These are phyloP conservation scores for Agrenia bidenticulata DNA, from an alignment of 2,888 invertebrate species.

Conservation along the genomic window DNA sequence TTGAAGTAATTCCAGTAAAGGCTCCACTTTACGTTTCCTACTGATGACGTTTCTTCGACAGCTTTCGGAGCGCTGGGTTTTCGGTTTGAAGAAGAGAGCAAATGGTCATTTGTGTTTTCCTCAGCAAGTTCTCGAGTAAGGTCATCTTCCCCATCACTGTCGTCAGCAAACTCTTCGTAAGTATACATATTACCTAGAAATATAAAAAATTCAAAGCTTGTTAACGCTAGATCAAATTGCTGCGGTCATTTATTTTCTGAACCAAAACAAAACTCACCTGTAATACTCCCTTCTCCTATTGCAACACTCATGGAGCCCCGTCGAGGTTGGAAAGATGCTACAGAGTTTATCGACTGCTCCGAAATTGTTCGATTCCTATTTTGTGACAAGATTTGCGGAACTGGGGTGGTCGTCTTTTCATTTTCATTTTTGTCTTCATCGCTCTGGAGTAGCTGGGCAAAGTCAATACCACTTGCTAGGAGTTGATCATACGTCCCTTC, in stretches of 20 bases:
- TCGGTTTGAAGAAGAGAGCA: no score
- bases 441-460: constrained; percentile 68
- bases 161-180: constrained; percentile 14
- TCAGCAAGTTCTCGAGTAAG: background rate
- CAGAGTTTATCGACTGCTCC: constrained; percentile 17
- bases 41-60: constrained; percentile 65
- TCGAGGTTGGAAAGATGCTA: constrained; percentile 7
- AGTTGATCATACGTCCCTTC: constrained; percentile 69
- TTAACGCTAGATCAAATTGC: background rate
- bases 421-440: constrained; percentile 21
- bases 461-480: constrained; percentile 72
- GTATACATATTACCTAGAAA: constrained; percentile 18
- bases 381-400: background rate
- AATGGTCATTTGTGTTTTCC: background rate
- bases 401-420: background rate
- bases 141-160: constrained; percentile 8
- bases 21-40: constrained; percentile 63
- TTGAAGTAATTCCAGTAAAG: constrained; percentile 70
- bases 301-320: constrained; percentile 5
- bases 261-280: no score
- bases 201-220: background rate
- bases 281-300: constrained; percentile 28
- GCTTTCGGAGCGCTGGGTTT: constrained; percentile 60
- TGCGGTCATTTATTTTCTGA: no score
- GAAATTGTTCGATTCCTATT: constrained; percentile 25